Conservation (phyloP, 2,797 vertebrate species). For the Naso thynnoides region DNA sequence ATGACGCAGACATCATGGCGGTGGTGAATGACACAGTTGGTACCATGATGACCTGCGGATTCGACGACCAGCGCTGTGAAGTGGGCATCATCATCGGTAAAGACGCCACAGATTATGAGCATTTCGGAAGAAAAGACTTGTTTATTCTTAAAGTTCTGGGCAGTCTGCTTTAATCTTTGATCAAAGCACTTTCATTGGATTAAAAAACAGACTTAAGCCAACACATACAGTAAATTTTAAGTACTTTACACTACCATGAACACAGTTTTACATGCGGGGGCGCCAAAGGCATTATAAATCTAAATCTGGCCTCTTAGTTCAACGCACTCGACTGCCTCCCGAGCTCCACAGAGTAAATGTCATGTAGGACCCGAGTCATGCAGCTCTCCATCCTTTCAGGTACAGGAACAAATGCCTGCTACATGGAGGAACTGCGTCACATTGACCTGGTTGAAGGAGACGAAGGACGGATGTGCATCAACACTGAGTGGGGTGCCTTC, state of each 20-base stretch:
- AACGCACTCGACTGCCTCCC: background rate
- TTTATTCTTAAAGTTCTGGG: background rate
- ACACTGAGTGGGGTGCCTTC: slow-evolving; percentile 95
- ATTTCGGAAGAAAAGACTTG: background rate
- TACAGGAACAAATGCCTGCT: slow-evolving; percentile 96
- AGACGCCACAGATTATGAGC: background rate
- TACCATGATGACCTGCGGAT: slow-evolving; percentile 99
- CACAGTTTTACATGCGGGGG: slow-evolving; percentile 43
- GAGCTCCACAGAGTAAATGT: background rate
- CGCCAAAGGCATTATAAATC: slow-evolving; percentile 32
- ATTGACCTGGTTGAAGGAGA: slow-evolving; percentile 97
- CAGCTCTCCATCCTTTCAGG: slow-evolving; percentile 73
- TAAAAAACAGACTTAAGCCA: background rate
- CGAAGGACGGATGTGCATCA: slow-evolving; percentile 98
- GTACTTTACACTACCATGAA: background rate
- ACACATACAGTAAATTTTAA: background rate
- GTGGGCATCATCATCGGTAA: slow-evolving; percentile 98
- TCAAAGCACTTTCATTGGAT: background rate
- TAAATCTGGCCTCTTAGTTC: fast-evolving
- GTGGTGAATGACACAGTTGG: slow-evolving; percentile 97
- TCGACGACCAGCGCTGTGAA: slow-evolving; percentile 98
- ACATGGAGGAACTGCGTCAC: slow-evolving; percentile 98
- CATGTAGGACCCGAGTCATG: background rate
- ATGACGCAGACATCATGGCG: slow-evolving; percentile 96
- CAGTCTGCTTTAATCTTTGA: background rate